Conservation (phyloP, 2,113 vertebrate genomes). For the Leucopternis melanops region DNA sequence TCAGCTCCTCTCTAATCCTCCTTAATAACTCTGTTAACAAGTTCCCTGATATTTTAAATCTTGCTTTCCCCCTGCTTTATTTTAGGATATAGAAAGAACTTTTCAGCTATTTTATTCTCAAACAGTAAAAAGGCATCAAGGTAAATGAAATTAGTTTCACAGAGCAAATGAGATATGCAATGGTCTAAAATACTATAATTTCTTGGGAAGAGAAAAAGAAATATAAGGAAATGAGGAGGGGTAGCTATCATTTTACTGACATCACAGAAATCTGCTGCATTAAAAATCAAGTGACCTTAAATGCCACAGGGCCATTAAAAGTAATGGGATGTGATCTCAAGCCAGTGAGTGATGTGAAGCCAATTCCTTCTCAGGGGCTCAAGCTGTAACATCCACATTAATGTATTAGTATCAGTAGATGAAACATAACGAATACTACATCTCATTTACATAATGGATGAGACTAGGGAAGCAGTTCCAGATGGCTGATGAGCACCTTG, state of each 20-base stretch:
- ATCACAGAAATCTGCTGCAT: background rate
- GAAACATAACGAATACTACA: constrained; percentile 55
- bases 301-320: constrained; percentile 46
- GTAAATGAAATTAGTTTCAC: background rate
- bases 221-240: background rate
- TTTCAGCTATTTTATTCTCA: background rate
- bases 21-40: background rate
- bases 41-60: background rate
- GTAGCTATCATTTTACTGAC: constrained; percentile 2
- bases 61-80: background rate
- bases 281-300: constrained; percentile 52
- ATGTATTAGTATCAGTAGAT: constrained; percentile 64
- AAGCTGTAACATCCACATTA: constrained; percentile 48
- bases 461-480: constrained; percentile 56
- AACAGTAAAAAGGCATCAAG: background rate
- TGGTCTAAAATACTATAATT: background rate
- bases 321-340: constrained; percentile 59
- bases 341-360: constrained; percentile 50
- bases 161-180: background rate
- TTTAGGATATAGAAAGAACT: background rate
- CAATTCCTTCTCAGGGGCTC: constrained; percentile 37
- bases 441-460: constrained; percentile 73
- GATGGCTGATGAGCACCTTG: constrained; percentile 68
- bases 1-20: background rate
- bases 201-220: background rate